These are phyloP conservation scores for Spinibarbus caldwelli DNA, from an alignment of 2,797 vertebrate genomes.

Conservation along the genomic window DNA sequence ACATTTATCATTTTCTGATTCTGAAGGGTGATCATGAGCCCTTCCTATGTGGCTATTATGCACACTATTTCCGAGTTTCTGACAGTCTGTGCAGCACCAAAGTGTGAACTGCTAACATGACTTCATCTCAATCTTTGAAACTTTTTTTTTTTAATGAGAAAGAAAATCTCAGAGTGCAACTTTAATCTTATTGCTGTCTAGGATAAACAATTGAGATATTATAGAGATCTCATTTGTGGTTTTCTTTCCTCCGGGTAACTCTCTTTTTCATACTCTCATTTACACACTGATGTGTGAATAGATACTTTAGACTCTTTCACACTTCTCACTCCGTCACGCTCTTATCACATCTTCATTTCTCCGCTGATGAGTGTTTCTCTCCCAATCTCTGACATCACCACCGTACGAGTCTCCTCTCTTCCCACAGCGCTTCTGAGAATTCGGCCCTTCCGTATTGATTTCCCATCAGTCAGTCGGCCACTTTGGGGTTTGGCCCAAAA, in stretches of 20 bases:
- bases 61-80: background rate
- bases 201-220: background rate
- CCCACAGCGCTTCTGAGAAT: slow-evolving; percentile 61
- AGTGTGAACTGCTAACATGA: background rate
- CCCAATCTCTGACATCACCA: slow-evolving; percentile 58
- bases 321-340: slow-evolving; percentile 24
- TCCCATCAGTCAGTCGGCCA: slow-evolving; percentile 74
- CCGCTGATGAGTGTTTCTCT: slow-evolving; percentile 46
- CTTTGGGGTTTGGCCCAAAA: slow-evolving; percentile 65
- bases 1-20: background rate
- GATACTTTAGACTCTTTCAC: slow-evolving; percentile 15
- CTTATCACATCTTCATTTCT: slow-evolving; percentile 40
- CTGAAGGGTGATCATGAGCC: background rate
- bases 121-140: background rate
- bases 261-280: slow-evolving; percentile 7
- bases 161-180: background rate
- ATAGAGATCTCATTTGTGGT: background rate
- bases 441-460: slow-evolving; percentile 76
- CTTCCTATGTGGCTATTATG: background rate
- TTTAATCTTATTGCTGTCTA: background rate
- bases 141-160: slow-evolving; percentile 1
- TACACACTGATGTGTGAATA: slow-evolving; percentile 43
- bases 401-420: slow-evolving; percentile 58
- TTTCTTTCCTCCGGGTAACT: background rate
- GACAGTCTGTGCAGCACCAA: background rate